Conservation (phyloP, 2,797 vertebrate species). For the Sorex maritimensis region DNA sequence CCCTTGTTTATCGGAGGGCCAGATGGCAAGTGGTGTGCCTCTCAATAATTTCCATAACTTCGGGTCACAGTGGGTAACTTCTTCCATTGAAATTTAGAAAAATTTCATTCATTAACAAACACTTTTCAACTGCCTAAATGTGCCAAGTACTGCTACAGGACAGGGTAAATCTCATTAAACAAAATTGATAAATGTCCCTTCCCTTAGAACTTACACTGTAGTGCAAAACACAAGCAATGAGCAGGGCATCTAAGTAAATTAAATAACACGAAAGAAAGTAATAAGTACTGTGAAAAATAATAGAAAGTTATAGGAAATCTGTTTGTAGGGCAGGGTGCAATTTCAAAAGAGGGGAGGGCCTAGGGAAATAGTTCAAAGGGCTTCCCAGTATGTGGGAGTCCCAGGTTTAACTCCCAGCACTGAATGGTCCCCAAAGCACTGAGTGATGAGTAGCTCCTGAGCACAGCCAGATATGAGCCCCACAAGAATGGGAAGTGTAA, state of each 20-base stretch:
- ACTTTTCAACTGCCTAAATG: neutral
- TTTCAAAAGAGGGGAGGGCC: neutral
- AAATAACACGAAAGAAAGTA: neutral
- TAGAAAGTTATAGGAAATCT: neutral
- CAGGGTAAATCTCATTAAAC: neutral
- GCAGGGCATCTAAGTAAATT: neutral
- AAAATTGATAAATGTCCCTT: neutral
- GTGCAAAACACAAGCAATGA: neutral
- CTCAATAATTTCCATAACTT: neutral
- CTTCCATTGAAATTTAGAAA: neutral
- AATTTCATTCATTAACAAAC: neutral
- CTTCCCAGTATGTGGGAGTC: no score
- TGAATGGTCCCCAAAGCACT: no score
- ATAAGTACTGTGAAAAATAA: neutral
- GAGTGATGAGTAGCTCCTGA: no score
- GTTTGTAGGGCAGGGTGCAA: neutral
- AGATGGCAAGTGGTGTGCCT: neutral
- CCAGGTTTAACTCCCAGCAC: no score
- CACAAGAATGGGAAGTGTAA: no score
- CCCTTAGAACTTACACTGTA: no score
- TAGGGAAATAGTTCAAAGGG: neutral
- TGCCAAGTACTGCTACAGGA: neutral
- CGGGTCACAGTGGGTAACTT: neutral
- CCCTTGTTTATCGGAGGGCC: neutral
- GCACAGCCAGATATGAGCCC: no score